Base-by-base conservation (phyloP, 2,797 vertebrate species). In the Sebastes cheni region DNA sequence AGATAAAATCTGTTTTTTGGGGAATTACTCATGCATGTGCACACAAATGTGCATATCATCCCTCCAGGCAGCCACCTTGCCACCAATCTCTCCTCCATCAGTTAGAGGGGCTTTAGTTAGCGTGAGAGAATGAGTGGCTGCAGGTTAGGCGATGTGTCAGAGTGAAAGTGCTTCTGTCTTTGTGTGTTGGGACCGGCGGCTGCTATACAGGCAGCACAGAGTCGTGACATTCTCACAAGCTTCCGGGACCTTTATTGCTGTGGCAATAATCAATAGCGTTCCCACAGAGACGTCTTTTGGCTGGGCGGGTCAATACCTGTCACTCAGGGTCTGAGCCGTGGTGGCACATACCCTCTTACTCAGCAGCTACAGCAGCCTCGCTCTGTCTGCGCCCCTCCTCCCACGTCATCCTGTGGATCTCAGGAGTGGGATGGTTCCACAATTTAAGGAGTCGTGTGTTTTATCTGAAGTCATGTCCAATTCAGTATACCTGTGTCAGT, bases 181-280 rank as follows among this genome's bases (percentile, higher is more conserved):
- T 84, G 90, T 75, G 81, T 79, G 84, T 75, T 75, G 81, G 84
- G 91, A 77, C 80, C 50, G 6, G 59, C 12, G 67, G 73, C 85
- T 74, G 70, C 69, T 75, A 58, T 20, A 54, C 50, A 42, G 80
- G 86, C 91, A 86, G 91, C 88, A 66, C 52, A 90, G 90, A 95
- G 93, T 93, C 88, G 89, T 93, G 93, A 94, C 93, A 94, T 95
- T 95, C 94, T 95, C 94, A 91, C 93, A 93, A 92, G 91, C 92
- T 92, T 92, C 88, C 82, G 52, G 95, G 94, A 93, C 92, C 94
- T 93, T 89, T 92, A 93, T 91, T 92, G 94, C 92, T 77, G 88
- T 83, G 92, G 92, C 88, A 67, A 95, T 96, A 94, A 96, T 96
- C 95, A 95, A 96, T 95, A 95, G 83, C 67, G 82, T 94, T 95